These are phyloP conservation scores for Volucella zonaria DNA, from an alignment of 2,888 invertebrate species.

Conservation along the genomic window DNA sequence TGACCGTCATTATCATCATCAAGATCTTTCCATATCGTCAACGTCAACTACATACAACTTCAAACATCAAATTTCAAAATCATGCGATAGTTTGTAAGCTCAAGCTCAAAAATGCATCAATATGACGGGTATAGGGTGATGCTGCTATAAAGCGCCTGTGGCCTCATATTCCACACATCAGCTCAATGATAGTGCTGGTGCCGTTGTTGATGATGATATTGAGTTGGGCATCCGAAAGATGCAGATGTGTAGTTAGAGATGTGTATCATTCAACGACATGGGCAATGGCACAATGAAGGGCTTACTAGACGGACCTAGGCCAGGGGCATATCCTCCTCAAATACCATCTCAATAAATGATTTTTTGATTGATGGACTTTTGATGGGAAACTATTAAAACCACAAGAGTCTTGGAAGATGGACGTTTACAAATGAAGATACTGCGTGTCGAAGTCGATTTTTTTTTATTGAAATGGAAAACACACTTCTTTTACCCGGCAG, in stretches of 20 bases:
- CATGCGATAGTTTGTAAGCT: background rate
- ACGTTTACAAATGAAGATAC: slow-evolving; percentile 51
- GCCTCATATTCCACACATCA: slow-evolving; percentile 62
- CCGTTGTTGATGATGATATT: slow-evolving; percentile 32
- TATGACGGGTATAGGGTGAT: background rate
- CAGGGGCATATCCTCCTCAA: slow-evolving; percentile 21
- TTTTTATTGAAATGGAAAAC: slow-evolving; percentile 33
- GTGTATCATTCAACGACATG: slow-evolving; percentile 26
- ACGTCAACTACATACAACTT: slow-evolving; percentile 12
- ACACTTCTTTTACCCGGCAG: slow-evolving; percentile 26
- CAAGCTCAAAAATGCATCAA: background rate
- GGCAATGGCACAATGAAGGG: slow-evolving; percentile 45
- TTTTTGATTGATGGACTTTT: slow-evolving; percentile 70
- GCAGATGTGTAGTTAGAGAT: slow-evolving; percentile 35
- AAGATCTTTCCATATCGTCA: slow-evolving; percentile 15
- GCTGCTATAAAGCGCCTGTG: slow-evolving; percentile 48
- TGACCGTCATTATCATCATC: slow-evolving; percentile 48
- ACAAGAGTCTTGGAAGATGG: slow-evolving; percentile 8
- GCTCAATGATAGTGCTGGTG: slow-evolving; percentile 37
- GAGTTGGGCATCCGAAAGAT: slow-evolving; percentile 10
- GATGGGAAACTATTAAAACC: slow-evolving; percentile 57
- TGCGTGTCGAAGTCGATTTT: slow-evolving; percentile 57
- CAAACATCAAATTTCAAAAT: slow-evolving; percentile 10
- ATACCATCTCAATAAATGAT: slow-evolving; percentile 56
- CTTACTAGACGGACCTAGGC: background rate